Base-by-base conservation (phyloP, 2,888 invertebrate species). In the Lepidochrysops patricia region DNA sequence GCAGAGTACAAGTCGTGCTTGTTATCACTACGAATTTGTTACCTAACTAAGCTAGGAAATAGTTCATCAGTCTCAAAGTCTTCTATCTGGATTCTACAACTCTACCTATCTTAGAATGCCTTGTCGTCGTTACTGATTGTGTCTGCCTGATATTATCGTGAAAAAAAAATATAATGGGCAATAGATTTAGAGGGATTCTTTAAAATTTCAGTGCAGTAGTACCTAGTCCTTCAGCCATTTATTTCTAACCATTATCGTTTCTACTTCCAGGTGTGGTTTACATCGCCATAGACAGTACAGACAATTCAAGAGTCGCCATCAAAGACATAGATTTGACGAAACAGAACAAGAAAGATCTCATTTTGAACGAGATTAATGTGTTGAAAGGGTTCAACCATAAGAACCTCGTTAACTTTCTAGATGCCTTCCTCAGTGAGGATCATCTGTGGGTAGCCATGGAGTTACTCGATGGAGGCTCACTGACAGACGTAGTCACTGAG, bases 371-470 rank as follows among this genome's bases (percentile, higher is more conserved):
- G 90, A 97, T 99, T 67, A 93, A 94, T 72, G 96, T 98, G 12
- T 91, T 98, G 76, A 96, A 96, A 75, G 95, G 95, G 72, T 97
- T 98, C 77, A 94, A 95, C 72, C 98, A 99, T 82, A 95, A 95
- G 73, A 98, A 98, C 84, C 90, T 98, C 69, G 98, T 99, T 0
- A 99, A 99, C 82, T 99, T 97, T 82, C 89, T 98, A 5, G 97
- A 98, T 72, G 95, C 97, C 9, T 98, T 97, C 89, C 92, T 98
- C n/a, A 92, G 97, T 52, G 93, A 94, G 65, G 95, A 97, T 61
- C 97, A 98, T 76, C 90, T 99, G 4, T 99, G 98, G 98, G 98
- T 97, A 0, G 94, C 98, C 1, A 98, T 98, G 97, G 98, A 98
- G 80, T 92, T 97, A 60, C 90, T 99, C 62, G 96, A 97, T 70